phyloP scores from a whole-genome alignment of 2,797 vertebrate genomes.

The Chiloscyllium punctatum region DNA sequence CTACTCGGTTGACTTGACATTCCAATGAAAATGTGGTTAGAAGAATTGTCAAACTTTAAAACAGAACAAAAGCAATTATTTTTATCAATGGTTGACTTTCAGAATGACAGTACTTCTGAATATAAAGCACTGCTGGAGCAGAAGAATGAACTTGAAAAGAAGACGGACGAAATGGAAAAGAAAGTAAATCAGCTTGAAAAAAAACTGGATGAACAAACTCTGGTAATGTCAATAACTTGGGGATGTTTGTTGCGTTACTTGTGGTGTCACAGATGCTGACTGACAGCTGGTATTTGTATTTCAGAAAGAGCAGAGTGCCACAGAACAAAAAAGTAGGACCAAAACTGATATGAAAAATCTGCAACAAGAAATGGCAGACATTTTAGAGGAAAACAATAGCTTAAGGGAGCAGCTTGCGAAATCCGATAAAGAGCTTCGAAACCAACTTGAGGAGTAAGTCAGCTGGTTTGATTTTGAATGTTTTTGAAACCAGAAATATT shows the following conservation, averaged over 20 bases:
- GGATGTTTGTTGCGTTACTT: background rate
- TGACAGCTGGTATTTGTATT: background rate
- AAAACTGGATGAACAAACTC: conserved; percentile 69
- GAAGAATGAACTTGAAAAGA: conserved; percentile 72
- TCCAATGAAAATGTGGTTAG: background rate
- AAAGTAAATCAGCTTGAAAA: conserved; percentile 70
- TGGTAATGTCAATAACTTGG: conserved; percentile 55
- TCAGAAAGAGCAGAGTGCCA: conserved; percentile 64
- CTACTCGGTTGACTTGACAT: background rate
- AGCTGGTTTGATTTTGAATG: background rate
- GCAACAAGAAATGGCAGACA: conserved; percentile 61
- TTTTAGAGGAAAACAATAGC: conserved; percentile 59
- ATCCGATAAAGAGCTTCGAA: conserved; percentile 74
- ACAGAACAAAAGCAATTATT: background rate
- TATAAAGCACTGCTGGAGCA: conserved; percentile 75
- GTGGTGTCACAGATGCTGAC: background rate
- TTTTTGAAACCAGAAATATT: background rate
- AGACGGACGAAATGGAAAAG: conserved; percentile 69
- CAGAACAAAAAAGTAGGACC: conserved; percentile 58
- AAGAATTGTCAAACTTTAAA: background rate
- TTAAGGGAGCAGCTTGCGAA: conserved; percentile 70
- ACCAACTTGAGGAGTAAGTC: conserved; percentile 86
- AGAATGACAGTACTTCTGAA: conserved; percentile 69
- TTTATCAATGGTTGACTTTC: conserved; percentile 37
- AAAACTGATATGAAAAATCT: conserved; percentile 63